Percentiles rank a stretch among this genome's conserved stretches.
Evolutionary conservation across 2,797 vertebrate species (phyloP).

Genomic region (Holocentrus rufus): DNA sequence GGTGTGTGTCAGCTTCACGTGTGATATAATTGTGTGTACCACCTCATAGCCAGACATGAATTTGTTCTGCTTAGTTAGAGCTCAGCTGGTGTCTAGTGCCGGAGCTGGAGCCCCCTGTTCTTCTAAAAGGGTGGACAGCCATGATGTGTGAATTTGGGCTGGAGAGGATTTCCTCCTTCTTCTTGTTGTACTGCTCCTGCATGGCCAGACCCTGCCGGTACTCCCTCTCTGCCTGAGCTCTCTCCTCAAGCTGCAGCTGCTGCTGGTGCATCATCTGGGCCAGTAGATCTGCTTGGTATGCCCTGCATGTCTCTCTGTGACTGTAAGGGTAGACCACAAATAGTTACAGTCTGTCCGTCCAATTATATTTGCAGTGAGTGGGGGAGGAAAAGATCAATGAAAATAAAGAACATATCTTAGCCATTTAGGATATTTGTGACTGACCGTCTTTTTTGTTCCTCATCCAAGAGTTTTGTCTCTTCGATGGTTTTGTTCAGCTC

Average conservation of each 20-base stretch:
- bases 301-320: conserved; percentile 58
- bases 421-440: neutral
- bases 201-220: conserved; percentile 60
- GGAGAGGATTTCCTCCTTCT: conserved; percentile 77
- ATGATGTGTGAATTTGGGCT: conserved; percentile 32
- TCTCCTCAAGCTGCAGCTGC: conserved; percentile 58
- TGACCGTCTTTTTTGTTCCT: conserved; percentile 82
- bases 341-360: neutral
- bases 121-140: conserved; percentile 82
- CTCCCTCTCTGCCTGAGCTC: conserved; percentile 77
- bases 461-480: conserved; percentile 76
- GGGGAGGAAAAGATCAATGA: neutral
- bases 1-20: neutral
- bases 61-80: neutral
- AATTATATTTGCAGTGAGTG: neutral
- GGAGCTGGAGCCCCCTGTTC: conserved; percentile 37
- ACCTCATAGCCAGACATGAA: too few species aligned
- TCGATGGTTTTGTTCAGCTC: conserved; percentile 72
- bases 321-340: conserved; percentile 68
- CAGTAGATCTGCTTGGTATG: conserved; percentile 82
- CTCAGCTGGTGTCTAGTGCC: neutral
- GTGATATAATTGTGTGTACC: conserved; percentile 11
- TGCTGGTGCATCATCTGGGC: conserved; percentile 82
- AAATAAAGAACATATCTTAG: neutral
- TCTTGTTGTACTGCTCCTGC: conserved; percentile 76